Base-by-base conservation (phyloP, 2,888 invertebrate species). In the Parthenolecanium corni region DNA sequence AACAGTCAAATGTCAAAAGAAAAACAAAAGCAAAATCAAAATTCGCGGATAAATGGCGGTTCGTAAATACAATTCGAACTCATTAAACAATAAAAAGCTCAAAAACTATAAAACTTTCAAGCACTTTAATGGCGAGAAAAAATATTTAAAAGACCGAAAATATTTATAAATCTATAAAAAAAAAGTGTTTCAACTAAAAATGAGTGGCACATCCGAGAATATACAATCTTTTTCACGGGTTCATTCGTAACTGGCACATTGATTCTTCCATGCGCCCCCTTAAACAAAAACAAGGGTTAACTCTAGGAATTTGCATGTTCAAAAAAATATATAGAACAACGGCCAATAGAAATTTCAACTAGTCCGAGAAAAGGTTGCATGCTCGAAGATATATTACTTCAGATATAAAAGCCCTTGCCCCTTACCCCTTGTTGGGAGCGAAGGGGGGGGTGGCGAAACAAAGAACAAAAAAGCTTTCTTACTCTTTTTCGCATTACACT, bases 351-450 rank as follows among this genome's bases (percentile, higher is more conserved):
- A 58, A 58, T 58, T 58, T 58, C 47, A 49, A 58, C 58, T 49
- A 58, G 58, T 58, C 58, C 58, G 58, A 58, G 58, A 58, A 58
- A 58, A 58, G 58, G 49, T 58, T 58, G 58, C 58, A 58, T 58
- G 58, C 58, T 58, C 49, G 49, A 47, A 58, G 58, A 58, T 58
- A 58, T 58, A 58, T 58, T 58, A 58, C 58, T 49, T 58, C 49
- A 58, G 58, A 58, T 58, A 58, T 58, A 58, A 23, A 47, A 18
- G 46, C 38, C 57, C 57, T 47, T 57, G 47, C 57, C 51, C n/a
- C 31, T 31, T 31, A 31, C 4, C 31, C 31, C 31, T 31, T 31
- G 5, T 31, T 9, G 9, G 9, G 9, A 4, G 9, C 31, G 4
- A 6, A 6, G 4, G 9, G 5, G 31, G 31, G 5, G 4, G 31